Conservation (phyloP, 2,797 vertebrate species). For the Cottoperca gobio region DNA sequence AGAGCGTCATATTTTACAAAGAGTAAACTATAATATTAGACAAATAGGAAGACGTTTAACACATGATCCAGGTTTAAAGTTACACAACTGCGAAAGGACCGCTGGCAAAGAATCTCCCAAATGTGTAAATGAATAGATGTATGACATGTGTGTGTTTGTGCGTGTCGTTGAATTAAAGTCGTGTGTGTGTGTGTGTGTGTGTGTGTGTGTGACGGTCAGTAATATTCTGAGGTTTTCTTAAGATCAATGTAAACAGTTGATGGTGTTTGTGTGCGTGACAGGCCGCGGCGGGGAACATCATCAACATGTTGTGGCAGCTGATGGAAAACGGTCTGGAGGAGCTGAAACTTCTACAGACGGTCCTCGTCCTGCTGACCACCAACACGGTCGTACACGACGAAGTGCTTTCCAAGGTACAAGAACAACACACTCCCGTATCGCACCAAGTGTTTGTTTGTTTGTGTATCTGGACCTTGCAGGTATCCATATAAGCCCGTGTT, state of each 20-base stretch:
- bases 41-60: too few relatives aligned
- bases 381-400: conserved; percentile 97
- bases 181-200: too few relatives aligned
- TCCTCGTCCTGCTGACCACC: conserved; percentile 97
- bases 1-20: too few relatives aligned
- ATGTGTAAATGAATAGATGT: too few relatives aligned
- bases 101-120: too few relatives aligned
- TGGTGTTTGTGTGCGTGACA: conserved; percentile 62
- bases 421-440: background rate
- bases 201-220: background rate
- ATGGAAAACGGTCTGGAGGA: conserved; percentile 99
- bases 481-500: background rate
- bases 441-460: conserved; percentile 20
- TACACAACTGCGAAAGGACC: too few relatives aligned
- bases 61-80: too few relatives aligned
- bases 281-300: conserved; percentile 97
- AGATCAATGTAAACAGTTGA: background rate
- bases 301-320: conserved; percentile 99
- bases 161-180: background rate
- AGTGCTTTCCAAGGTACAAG: conserved; percentile 80
- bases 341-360: conserved; percentile 96
- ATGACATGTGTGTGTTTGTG: conserved; percentile 30
- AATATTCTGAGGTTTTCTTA: background rate
- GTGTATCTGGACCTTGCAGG: background rate
- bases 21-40: too few relatives aligned